phyloP scores from a whole-genome alignment of 2,888 invertebrate genomes.

The Gordius sp. region DNA sequence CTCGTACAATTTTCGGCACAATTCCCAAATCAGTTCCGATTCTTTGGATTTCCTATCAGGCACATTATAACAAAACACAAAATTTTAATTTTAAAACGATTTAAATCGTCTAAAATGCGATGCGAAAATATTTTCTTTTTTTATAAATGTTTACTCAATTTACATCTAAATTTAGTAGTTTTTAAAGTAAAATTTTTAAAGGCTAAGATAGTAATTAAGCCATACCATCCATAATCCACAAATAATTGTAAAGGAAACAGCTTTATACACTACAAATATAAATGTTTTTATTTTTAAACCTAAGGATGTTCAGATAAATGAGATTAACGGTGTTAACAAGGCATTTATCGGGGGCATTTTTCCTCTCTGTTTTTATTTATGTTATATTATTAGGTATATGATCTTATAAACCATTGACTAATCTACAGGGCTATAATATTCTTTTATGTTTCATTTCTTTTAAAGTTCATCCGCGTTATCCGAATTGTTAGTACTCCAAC shows the following conservation, averaged over 20 bases:
- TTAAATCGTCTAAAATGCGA: slow-evolving; percentile 11
- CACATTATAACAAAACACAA: slow-evolving; percentile 14
- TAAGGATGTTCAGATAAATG: too few species aligned
- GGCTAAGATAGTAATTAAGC: neutral
- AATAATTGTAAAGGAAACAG: neutral
- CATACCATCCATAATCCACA: neutral
- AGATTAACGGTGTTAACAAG: too few species aligned
- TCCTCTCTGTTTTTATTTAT: too few species aligned
- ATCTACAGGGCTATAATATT: too few species aligned
- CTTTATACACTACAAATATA: neutral
- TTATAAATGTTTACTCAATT: slow-evolving; percentile 18
- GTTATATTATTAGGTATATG: too few species aligned
- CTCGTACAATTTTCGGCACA: slow-evolving; percentile 44
- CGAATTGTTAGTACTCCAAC: too few species aligned
- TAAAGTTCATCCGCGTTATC: too few species aligned
- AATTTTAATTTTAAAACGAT: slow-evolving; percentile 12
- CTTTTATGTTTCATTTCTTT: too few species aligned
- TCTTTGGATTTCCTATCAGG: slow-evolving; percentile 38
- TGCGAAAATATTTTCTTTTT: slow-evolving; percentile 18
- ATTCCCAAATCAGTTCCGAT: slow-evolving; percentile 42
- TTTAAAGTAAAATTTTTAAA: neutral
- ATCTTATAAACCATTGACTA: too few species aligned
- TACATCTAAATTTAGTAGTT: neutral
- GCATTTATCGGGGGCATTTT: too few species aligned
- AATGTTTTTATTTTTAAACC: neutral